A percentile compares a stretch with the other conserved stretches of the same genome.
Evolutionary conservation across 92 coral and sea anemone genomes (phyloP).

Genomic region (Palythoa grandiflora): DNA sequence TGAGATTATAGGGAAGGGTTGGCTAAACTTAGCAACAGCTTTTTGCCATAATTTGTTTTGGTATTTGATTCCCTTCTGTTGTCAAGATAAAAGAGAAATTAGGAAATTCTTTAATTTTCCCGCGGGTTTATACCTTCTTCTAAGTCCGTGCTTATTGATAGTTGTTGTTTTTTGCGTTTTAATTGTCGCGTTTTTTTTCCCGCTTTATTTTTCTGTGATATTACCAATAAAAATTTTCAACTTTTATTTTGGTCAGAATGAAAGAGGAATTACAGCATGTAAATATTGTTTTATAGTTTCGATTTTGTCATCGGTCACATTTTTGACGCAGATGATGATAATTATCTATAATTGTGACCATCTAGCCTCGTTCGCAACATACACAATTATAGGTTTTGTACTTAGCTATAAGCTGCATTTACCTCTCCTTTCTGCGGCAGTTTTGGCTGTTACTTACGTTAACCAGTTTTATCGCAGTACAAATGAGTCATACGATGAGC

Average conservation of each 20-base stretch:
- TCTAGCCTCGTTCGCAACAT: background rate
- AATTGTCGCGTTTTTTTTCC: background rate
- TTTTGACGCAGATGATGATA: background rate
- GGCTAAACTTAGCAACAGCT: no score
- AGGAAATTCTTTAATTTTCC: background rate
- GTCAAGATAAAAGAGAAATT: background rate
- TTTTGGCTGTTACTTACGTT: background rate
- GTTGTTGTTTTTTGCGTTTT: background rate
- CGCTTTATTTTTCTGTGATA: background rate
- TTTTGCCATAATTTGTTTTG: no score
- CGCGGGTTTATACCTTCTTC: background rate
- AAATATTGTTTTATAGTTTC: background rate
- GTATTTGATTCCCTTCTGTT: conserved; percentile 16
- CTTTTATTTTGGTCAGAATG: no score
- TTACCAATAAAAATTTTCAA: background rate
- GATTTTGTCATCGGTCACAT: background rate
- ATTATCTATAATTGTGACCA: no score
- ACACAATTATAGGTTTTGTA: conserved; percentile 18
- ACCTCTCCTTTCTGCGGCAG: background rate
- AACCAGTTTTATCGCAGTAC: background rate
- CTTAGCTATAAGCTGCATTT: background rate
- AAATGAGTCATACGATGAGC: conserved; percentile 29
- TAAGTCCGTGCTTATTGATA: background rate
- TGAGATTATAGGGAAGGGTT: background rate
- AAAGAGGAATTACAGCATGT: no score